These are phyloP conservation scores for Alviniconcha marisindica DNA, from an alignment of 1,140 invertebrate genomes.

Conservation along the genomic window DNA sequence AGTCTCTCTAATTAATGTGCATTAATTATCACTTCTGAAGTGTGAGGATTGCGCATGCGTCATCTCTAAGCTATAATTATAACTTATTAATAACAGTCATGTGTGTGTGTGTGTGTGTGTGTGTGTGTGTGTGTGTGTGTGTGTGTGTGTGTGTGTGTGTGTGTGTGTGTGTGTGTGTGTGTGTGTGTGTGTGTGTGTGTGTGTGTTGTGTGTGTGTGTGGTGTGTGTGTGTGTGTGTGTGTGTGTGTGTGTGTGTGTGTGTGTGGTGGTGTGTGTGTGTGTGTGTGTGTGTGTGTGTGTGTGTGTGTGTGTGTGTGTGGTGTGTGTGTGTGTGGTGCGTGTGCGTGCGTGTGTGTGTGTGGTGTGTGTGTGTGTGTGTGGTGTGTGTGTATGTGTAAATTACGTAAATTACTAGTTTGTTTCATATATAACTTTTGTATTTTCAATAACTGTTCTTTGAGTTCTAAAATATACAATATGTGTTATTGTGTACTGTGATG, in stretches of 20 bases:
- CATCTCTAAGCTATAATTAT: not conserved
- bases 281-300: not conserved
- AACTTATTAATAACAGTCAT: not conserved
- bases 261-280: too few species aligned
- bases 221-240: too few species aligned
- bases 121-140: not conserved
- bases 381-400: too few species aligned
- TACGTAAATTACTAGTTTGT: too few species aligned
- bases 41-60: not conserved
- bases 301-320: not conserved
- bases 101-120: too few species aligned
- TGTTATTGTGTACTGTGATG: slow-evolving; percentile 34
- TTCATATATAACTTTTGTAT: not conserved
- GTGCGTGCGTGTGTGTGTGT: too few species aligned
- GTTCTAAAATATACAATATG: slow-evolving; percentile 51
- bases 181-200: not conserved
- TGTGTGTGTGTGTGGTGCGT: not conserved
- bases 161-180: not conserved
- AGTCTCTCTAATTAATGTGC: not conserved
- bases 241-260: not conserved
- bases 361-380: too few species aligned
- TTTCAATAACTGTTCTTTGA: slow-evolving; percentile 24
- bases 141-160: not conserved
- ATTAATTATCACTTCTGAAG: not conserved
- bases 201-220: not conserved